phyloP scores from a whole-genome alignment of 2,888 invertebrate genomes.

The Cephus sareptanus region DNA sequence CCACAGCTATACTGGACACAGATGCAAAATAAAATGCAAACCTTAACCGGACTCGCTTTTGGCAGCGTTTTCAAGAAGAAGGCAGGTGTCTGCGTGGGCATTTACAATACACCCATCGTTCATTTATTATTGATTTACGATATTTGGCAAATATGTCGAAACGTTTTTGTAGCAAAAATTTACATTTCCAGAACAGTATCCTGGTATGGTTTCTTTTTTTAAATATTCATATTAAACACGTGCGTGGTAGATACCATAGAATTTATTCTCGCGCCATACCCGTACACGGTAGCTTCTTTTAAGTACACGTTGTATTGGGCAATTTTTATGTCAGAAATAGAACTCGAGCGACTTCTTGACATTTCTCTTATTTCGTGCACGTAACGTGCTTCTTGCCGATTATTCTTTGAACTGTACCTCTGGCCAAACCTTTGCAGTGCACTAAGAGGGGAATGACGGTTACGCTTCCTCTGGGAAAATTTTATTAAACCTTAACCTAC shows the following conservation, averaged over 20 bases:
- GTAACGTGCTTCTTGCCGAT: not conserved
- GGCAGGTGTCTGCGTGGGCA: conserved; percentile 46
- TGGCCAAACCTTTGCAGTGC: not conserved
- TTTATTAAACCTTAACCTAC: too few species aligned
- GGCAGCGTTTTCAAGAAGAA: conserved; percentile 59
- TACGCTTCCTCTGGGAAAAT: not conserved
- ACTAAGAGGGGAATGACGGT: not conserved
- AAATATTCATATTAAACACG: not conserved
- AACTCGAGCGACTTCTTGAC: not conserved
- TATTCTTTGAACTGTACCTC: not conserved
- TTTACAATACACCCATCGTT: conserved; percentile 6
- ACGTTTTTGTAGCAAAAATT: not conserved
- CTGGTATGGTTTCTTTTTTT: not conserved
- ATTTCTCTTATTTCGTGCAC: not conserved
- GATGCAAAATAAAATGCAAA: conserved; percentile 52
- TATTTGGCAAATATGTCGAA: not conserved
- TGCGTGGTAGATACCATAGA: not conserved
- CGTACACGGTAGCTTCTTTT: not conserved
- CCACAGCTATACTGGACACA: not conserved
- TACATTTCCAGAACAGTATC: not conserved
- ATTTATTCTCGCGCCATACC: not conserved
- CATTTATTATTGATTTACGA: not conserved
- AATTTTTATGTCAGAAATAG: not conserved
- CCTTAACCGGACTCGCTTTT: conserved; percentile 56
- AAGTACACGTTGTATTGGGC: not conserved